Conservation (phyloP, 1,140 invertebrate genomes). For the Pseudoatta argentina region DNA sequence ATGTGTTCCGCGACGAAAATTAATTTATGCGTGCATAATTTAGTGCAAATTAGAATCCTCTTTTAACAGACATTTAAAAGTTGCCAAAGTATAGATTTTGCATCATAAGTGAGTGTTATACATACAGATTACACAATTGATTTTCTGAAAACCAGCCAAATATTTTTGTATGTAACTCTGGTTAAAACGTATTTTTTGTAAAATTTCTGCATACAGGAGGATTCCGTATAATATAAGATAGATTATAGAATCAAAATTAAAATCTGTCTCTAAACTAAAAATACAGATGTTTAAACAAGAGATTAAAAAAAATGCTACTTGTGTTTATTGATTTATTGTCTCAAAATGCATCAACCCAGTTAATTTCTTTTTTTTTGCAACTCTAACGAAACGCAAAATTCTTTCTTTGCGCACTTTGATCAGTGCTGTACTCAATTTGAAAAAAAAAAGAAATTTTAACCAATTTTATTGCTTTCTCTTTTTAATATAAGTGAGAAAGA, state of each 20-base stretch:
- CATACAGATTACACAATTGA: neutral
- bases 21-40: neutral
- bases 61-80: neutral
- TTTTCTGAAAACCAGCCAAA: neutral
- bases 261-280: neutral
- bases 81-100: neutral
- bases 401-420: neutral
- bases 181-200: neutral
- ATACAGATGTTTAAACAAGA: neutral
- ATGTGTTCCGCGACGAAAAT: neutral
- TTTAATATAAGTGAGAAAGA: neutral
- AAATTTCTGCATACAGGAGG: neutral
- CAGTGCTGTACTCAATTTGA: neutral
- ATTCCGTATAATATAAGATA: neutral
- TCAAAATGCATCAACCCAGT: neutral
- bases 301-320: neutral
- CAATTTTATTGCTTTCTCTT: neutral
- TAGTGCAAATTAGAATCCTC: neutral
- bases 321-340: neutral
- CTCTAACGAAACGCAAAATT: neutral
- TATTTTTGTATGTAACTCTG: conserved; percentile 4
- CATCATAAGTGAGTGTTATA: neutral
- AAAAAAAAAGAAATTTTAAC: neutral
- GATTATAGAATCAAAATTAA: neutral
- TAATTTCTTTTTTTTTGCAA: neutral